Conservation (phyloP, 2,888 invertebrate species). For the Megamerina dolium region DNA sequence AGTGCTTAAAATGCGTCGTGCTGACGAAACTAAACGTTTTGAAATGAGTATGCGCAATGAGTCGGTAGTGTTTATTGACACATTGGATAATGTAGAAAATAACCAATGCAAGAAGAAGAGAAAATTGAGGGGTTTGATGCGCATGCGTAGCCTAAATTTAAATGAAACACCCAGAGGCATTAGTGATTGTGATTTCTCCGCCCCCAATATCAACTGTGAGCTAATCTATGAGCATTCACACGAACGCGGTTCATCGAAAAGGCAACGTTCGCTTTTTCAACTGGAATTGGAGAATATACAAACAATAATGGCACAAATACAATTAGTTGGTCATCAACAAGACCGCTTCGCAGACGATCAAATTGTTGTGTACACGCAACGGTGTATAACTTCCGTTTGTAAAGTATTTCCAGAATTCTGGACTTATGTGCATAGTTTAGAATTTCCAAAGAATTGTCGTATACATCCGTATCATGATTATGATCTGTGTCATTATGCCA, state of each 20-base stretch:
- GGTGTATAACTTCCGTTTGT: conserved; percentile 27
- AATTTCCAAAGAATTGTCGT: conserved; percentile 33
- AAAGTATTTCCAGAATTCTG: conserved; percentile 40
- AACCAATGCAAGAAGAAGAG: background rate
- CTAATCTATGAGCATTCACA: conserved; percentile 25
- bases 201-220: conserved; percentile 11
- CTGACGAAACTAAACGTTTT: conserved; percentile 23
- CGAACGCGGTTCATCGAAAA: conserved; percentile 23
- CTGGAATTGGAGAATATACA: conserved; percentile 36
- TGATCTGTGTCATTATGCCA: conserved; percentile 22
- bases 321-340: conserved; percentile 12
- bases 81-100: background rate
- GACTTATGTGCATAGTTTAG: conserved; percentile 36
- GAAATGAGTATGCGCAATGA: conserved; percentile 24
- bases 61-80: background rate
- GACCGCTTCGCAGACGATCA: conserved; percentile 8
- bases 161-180: background rate
- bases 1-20: conserved; percentile 35
- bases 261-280: conserved; percentile 34
- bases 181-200: background rate
- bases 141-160: conserved; percentile 26
- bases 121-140: conserved; percentile 19
- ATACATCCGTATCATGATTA: conserved; percentile 34
- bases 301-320: conserved; percentile 32
- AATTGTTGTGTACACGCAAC: conserved; percentile 9